Base-by-base conservation (phyloP, 2,113 vertebrate genomes). In the Trematocara nigrifrons region DNA sequence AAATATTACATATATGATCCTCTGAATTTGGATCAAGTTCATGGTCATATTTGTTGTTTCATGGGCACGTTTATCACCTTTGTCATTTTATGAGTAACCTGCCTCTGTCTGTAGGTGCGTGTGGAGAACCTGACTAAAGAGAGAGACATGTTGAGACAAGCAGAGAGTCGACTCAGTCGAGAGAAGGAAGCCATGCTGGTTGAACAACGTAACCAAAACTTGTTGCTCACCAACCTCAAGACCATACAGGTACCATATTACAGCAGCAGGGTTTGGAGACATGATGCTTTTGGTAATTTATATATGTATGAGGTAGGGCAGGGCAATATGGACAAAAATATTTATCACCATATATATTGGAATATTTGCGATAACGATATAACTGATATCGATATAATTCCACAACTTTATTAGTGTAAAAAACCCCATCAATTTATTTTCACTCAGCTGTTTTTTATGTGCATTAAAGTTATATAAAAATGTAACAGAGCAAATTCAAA, bases 71-170 rank as follows among this genome's bases (percentile, higher is more conserved):
- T 64, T 64, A 33, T 64, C 59, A 38, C 33, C 10, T 66, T 38
- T 66, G 61, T 7, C 33, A 66, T 40, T 66, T 40, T 20, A 5
- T n/a, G 10, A 66, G 33, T 38, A 66, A 20, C 6, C 18, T 40
- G 33, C 11, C 5, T 81, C 12, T 88, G 10, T 89, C 38, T 85
- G 6, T 10, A 97, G 98, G 97, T 97, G 53, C 97, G 98, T 52
- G 96, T 96, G 45, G 97, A 98, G 91, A 99, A 99, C 93, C 64
- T 98, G 79, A 97, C 97, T 56, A 98, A 99, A 88, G 98, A 99
- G 92, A 97, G 96, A n/a, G 98, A 99, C 84, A 97, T 99, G 84
- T 84, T 98, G 84, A 98, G 97, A 88, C 96, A 98, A 93, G 97
- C 96, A 5, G 98, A 99, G 87, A 96, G 94, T 47, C 97, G 98